These are phyloP conservation scores for Drosophila carrolli DNA, from an alignment of 1,140 invertebrate genomes.

Conservation along the genomic window DNA sequence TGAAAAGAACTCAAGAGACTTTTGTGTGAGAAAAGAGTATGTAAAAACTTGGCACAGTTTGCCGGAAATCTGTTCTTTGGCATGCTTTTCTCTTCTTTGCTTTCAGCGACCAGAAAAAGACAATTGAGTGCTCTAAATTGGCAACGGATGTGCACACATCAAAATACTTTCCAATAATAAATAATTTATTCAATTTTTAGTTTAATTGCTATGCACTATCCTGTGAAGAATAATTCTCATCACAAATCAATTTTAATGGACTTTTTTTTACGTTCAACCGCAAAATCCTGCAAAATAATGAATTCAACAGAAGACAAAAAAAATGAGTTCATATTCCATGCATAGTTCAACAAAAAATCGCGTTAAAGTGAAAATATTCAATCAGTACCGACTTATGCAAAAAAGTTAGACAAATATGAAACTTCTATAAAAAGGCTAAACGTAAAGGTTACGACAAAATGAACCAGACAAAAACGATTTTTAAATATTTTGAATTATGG, in stretches of 20 bases:
- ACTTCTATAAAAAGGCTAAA: background rate
- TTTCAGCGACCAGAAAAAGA: constrained; percentile 49
- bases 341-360: constrained; percentile 17
- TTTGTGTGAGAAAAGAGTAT: constrained; percentile 21
- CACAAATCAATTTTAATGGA: constrained; percentile 36
- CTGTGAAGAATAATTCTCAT: background rate
- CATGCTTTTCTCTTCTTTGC: constrained; percentile 13
- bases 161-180: constrained; percentile 23
- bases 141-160: constrained; percentile 23
- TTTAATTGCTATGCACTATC: constrained; percentile 44
- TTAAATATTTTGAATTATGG: too few relatives aligned
- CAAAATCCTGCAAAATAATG: constrained; percentile 12
- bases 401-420: background rate
- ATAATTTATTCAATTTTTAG: constrained; percentile 21
- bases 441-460: too few relatives aligned
- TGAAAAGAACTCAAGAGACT: constrained; percentile 71
- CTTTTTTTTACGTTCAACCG: background rate
- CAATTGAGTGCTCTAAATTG: constrained; percentile 23
- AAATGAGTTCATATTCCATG: constrained; percentile 11
- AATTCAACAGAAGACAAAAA: constrained; percentile 4
- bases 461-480: too few relatives aligned
- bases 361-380: constrained; percentile 14
- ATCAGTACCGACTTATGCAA: constrained; percentile 8
- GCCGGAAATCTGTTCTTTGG: constrained; percentile 60
- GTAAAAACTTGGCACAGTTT: constrained; percentile 49